A percentile compares a stretch with the other conserved stretches of the same genome.
These are phyloP conservation scores for Hyles vespertilio DNA, from an alignment of 1,140 invertebrate genomes.

Conservation along the genomic window DNA sequence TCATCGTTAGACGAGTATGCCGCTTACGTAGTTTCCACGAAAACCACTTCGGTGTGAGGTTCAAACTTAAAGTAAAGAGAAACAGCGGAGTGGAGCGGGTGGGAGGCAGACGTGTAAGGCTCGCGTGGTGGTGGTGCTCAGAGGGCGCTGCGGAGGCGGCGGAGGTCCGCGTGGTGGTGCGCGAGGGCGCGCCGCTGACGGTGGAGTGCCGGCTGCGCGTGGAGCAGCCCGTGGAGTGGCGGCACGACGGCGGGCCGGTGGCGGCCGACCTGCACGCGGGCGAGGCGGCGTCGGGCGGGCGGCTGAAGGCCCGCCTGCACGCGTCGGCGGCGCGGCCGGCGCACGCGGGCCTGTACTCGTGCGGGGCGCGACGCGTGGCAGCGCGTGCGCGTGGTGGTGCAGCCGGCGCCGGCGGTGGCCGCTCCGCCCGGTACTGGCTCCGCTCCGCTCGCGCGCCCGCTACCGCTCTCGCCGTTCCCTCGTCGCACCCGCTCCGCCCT, in stretches of 20 bases:
- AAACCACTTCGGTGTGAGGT: too few species aligned
- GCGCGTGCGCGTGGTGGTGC: constrained; percentile 65
- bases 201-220: constrained; percentile 30
- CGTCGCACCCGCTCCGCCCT: background rate
- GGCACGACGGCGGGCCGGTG: constrained; percentile 12
- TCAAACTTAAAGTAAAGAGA: too few species aligned
- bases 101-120: background rate
- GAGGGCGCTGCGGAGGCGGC: constrained; percentile 13
- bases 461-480: constrained; percentile 20
- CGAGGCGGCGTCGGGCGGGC: constrained; percentile 11
- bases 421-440: constrained; percentile 16
- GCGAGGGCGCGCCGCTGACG: constrained; percentile 21
- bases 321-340: constrained; percentile 19
- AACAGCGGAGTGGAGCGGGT: background rate
- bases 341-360: constrained; percentile 15
- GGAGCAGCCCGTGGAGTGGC: constrained; percentile 27
- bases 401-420: constrained; percentile 25
- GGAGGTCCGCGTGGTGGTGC: constrained; percentile 16
- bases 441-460: constrained; percentile 33
- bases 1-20: background rate
- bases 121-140: constrained; percentile 7
- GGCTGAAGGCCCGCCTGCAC: constrained; percentile 16
- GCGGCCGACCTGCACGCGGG: constrained; percentile 13
- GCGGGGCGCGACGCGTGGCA: constrained; percentile 76
- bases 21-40: background rate